Evolutionary conservation across 2,888 invertebrate species (phyloP), one percentile per base, ranked within the genome.

Genomic region (Congeria kusceri): DNA sequence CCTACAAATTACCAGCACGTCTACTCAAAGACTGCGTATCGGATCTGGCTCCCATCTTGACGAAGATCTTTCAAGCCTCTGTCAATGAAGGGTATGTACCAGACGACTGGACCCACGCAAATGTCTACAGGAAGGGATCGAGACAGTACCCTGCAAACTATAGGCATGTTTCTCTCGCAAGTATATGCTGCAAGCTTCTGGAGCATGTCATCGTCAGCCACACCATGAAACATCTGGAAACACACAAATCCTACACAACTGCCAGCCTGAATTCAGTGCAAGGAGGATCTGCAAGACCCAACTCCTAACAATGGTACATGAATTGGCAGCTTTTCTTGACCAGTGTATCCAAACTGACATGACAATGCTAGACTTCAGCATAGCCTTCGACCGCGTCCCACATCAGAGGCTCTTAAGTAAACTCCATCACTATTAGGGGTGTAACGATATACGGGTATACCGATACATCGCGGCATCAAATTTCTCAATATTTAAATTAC

Each of bases 41-140:
- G 20, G 65, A 76, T 0, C n/a, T 69, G 0, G 59, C 53, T 9
- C 65, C 69, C n/a, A 49, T 76, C 44, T 29, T 76, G 13, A 53
- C 59, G 11, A 18, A 27, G 5, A 76, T 69, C 13, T 76, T 63
- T 39, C 28, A 65, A 2, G 29, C 0, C 23, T 64, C 69, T n/a
- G 20, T 76, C 7, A 18, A 20, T 11, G 63, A 68, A 29, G 68
- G 68, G 11, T 44, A n/a, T 15, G 68, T 68, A 27, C 69, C 69
- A 1, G 69, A 20, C n/a, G 69, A 76, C 53, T 69, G 64, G 69
- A 13, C 27, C 1, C 59, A 63, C 32, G 68, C 64, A 1, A 68
- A 69, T 32, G 64, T 76, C 47, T 76, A 59, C 58, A 69, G 69
- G 44, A 70, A 76, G 56, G 65, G 76, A 23, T 7, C 69, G n/a